Conservation (phyloP, 2,113 vertebrate genomes). For the Phaetusa simplex region DNA sequence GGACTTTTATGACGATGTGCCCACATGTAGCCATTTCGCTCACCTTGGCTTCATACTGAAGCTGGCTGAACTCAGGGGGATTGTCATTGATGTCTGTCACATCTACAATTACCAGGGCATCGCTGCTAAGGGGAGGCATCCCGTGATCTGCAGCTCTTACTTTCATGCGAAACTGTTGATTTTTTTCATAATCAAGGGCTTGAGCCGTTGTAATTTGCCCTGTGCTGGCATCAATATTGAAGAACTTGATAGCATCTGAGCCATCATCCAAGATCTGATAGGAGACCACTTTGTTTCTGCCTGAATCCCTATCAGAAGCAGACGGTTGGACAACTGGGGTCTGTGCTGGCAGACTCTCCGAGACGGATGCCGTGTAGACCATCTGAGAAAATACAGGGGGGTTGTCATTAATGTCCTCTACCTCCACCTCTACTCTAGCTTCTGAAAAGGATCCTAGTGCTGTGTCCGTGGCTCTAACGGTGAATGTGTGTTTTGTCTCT, state of each 20-base stretch:
- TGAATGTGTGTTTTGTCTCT: constrained; percentile 81
- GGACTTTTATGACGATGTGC: constrained; percentile 92
- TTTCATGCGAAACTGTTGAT: constrained; percentile 83
- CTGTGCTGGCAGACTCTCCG: constrained; percentile 82
- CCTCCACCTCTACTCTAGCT: constrained; percentile 87
- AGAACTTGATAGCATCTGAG: constrained; percentile 79
- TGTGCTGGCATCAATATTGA: constrained; percentile 81
- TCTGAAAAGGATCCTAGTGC: constrained; percentile 90
- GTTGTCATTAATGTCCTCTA: constrained; percentile 95
- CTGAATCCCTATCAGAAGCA: constrained; percentile 88
- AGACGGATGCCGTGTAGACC: constrained; percentile 74
- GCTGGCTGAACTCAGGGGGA: constrained; percentile 86
- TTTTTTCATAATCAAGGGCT: constrained; percentile 86
- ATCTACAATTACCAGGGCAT: constrained; percentile 82
- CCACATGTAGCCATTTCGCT: constrained; percentile 92
- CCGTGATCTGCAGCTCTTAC: constrained; percentile 87
- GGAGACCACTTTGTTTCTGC: constrained; percentile 82
- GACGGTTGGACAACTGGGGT: constrained; percentile 84
- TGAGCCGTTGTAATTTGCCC: constrained; percentile 85
- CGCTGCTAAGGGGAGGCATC: constrained; percentile 79
- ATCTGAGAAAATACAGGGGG: constrained; percentile 83
- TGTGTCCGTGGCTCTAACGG: constrained; percentile 89
- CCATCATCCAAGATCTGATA: constrained; percentile 84
- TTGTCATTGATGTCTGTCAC: constrained; percentile 95
- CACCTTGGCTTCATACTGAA: constrained; percentile 86